A percentile compares a stretch with the other conserved stretches of the same genome.
Conservation (phyloP, 2,888 invertebrate genomes). For the Lithophane leautieri region DNA sequence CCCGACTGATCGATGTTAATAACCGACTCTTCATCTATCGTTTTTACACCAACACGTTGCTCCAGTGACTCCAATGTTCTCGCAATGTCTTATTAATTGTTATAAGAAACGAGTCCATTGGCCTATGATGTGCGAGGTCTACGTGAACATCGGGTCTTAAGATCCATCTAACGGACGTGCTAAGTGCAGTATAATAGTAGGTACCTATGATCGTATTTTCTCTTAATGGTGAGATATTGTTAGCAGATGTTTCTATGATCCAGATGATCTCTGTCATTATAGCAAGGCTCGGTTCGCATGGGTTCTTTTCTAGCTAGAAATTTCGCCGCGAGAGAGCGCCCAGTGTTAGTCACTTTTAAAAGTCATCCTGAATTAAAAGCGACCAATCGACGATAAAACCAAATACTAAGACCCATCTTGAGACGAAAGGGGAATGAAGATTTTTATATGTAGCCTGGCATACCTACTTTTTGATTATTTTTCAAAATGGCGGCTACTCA, state of each 20-base stretch:
- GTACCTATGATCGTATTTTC: conserved; percentile 20
- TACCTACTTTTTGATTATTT: no score
- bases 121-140: conserved; percentile 26
- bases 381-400: background rate
- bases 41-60: conserved; percentile 47
- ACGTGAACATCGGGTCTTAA: background rate
- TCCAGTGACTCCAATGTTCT: conserved; percentile 58
- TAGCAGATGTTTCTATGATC: conserved; percentile 6
- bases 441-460: no score
- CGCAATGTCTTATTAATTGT: conserved; percentile 42
- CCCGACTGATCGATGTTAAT: conserved; percentile 4
- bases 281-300: background rate
- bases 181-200: conserved; percentile 48
- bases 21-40: conserved; percentile 17
- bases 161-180: conserved; percentile 21
- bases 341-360: background rate
- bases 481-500: no score
- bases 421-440: background rate
- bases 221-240: conserved; percentile 22
- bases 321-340: background rate
- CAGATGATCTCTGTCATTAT: conserved; percentile 22
- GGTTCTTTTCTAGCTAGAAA: no score
- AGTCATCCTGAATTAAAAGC: background rate
- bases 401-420: background rate
- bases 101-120: conserved; percentile 36